Conservation (phyloP, 92 coral and sea anemone genomes). For the Epizoanthus rinbou region DNA sequence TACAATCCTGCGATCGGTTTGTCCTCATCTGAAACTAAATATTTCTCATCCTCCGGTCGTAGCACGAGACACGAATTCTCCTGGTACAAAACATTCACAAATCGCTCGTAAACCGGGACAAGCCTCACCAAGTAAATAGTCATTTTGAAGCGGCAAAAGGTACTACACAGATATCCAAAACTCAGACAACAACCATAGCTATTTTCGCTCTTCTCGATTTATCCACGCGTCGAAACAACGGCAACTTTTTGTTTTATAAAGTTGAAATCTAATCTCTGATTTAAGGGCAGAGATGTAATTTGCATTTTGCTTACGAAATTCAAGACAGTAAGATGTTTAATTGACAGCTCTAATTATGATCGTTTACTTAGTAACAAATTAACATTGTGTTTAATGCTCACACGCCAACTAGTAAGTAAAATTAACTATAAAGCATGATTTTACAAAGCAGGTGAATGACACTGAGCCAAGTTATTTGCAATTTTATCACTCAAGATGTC, state of each 20-base stretch:
- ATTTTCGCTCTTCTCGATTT: neutral
- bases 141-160: constrained; percentile 4
- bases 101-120: constrained; percentile 26
- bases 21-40: constrained; percentile 10
- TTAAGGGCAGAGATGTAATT: neutral
- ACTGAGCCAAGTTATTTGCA: neutral
- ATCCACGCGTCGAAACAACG: neutral
- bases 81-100: constrained; percentile 27
- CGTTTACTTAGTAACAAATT: constrained; percentile 21
- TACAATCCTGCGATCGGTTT: neutral
- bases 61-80: neutral
- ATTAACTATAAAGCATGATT: neutral
- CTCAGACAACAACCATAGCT: neutral
- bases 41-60: neutral
- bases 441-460: neutral
- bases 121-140: constrained; percentile 16
- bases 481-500: no score
- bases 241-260: neutral
- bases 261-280: constrained; percentile 23
- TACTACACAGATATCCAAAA: neutral
- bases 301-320: constrained; percentile 40
- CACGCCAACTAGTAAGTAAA: neutral
- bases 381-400: neutral
- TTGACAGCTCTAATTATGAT: constrained; percentile 28
- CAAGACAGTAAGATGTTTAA: constrained; percentile 10